Conservation (phyloP, 1,140 invertebrate genomes). For the Dendroctonus ponderosae region DNA sequence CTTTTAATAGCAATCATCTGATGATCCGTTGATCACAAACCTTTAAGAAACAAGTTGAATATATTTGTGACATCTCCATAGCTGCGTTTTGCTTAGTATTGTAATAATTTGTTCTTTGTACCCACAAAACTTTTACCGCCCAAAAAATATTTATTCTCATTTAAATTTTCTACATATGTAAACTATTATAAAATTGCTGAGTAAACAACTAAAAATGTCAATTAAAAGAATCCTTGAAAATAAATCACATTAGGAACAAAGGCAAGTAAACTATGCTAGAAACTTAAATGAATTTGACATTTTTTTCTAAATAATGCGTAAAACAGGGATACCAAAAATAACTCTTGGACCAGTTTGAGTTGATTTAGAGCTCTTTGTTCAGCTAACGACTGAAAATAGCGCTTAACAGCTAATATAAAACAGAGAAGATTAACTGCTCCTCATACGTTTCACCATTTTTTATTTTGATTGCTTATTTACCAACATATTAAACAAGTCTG, state of each 20-base stretch:
- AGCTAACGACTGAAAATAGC: conserved; percentile 5
- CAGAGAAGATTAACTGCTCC: conserved; percentile 25
- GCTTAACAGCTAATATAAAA: conserved; percentile 26
- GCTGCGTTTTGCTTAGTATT: no score
- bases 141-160: no score
- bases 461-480: conserved; percentile 30
- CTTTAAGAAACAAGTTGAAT: no score
- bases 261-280: not conserved
- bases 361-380: conserved; percentile 25
- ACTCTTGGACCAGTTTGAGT: not conserved
- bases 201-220: no score
- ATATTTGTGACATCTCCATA: no score
- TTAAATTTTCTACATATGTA: no score
- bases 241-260: not conserved
- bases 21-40: no score
- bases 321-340: conserved; percentile 3
- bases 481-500: conserved; percentile 23
- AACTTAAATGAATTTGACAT: not conserved
- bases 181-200: no score
- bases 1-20: no score
- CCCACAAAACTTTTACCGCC: no score
- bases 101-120: no score
- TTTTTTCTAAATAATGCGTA: conserved; percentile 6
- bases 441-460: conserved; percentile 19
- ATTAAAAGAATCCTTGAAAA: no score